A percentile compares a stretch with the other conserved stretches of the same genome.
phyloP scores from a whole-genome alignment of 2,113 vertebrate species.

The Proterorhinus semilunaris region DNA sequence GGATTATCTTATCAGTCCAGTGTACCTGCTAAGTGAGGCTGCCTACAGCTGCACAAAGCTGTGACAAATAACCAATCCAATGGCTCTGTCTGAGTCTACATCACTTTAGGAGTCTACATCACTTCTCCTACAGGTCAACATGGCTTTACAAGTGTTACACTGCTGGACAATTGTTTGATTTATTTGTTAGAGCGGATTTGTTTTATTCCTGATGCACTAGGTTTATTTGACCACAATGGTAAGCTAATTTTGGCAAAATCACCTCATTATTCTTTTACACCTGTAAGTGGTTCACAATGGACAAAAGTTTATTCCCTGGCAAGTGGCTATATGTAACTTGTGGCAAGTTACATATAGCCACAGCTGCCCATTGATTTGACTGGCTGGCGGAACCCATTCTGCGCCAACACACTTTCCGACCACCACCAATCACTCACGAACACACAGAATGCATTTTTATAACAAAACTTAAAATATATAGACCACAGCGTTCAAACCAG shows the following conservation, averaged over 20 bases:
- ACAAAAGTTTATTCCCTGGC: too few species aligned
- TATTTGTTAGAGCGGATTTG: not conserved
- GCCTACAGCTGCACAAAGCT: slow-evolving; percentile 48
- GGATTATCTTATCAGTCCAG: slow-evolving; percentile 77
- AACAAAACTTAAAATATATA: slow-evolving; percentile 1
- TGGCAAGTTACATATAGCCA: too few species aligned
- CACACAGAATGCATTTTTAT: too few species aligned
- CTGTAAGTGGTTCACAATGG: too few species aligned
- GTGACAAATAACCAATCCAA: slow-evolving; percentile 45
- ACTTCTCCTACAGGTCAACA: slow-evolving; percentile 36
- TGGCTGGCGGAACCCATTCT: too few species aligned
- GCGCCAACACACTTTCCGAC: too few species aligned
- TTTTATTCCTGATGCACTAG: not conserved
- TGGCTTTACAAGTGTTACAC: slow-evolving; percentile 19
- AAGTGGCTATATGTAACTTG: too few species aligned
- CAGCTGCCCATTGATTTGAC: too few species aligned
- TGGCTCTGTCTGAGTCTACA: slow-evolving; percentile 32
- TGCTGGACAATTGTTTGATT: slow-evolving; percentile 7
- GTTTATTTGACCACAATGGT: not conserved
- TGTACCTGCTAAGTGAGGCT: slow-evolving; percentile 64
- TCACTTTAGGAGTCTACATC: slow-evolving; percentile 26
- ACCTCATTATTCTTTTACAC: too few species aligned
- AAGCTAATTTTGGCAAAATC: not conserved
- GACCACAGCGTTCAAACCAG: slow-evolving; percentile 13
- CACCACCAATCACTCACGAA: too few species aligned